Conservation (phyloP, 1,140 invertebrate genomes). For the Drosophila miranda region DNA sequence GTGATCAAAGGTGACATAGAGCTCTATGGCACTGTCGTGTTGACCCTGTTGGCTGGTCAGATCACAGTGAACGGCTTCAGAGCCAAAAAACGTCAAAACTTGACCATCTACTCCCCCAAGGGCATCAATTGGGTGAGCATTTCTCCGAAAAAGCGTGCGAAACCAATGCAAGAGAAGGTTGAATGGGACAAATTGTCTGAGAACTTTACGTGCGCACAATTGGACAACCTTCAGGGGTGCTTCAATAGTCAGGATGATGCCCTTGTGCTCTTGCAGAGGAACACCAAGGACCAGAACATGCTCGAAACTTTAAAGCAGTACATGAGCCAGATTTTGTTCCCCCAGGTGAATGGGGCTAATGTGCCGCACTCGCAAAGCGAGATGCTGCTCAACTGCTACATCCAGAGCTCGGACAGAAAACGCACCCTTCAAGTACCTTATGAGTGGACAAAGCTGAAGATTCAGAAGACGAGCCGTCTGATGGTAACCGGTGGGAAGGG, state of each 20-base stretch:
- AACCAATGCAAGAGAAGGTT: conserved; percentile 5
- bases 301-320: conserved; percentile 58
- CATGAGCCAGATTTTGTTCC: conserved; percentile 82
- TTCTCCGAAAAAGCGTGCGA: conserved; percentile 26
- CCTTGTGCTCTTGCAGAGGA: conserved; percentile 67
- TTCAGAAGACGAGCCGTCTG: conserved; percentile 52
- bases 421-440: conserved; percentile 62
- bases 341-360: conserved; percentile 61
- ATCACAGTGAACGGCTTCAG: conserved; percentile 52
- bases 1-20: conserved; percentile 56
- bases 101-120: conserved; percentile 57
- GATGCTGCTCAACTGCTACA: conserved; percentile 64
- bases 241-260: conserved; percentile 60
- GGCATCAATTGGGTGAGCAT: conserved; percentile 54
- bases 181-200: conserved; percentile 32
- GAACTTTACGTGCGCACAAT: conserved; percentile 51
- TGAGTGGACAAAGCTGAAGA: conserved; percentile 71
- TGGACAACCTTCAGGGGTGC: conserved; percentile 45
- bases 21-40: conserved; percentile 50
- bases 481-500: conserved; percentile 87
- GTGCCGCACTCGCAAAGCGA: conserved; percentile 58
- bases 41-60: conserved; percentile 48
- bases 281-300: conserved; percentile 40
- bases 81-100: background rate
- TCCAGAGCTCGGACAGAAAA: conserved; percentile 51